A percentile compares a stretch with the other conserved stretches of the same genome.
Conservation (phyloP, 2,113 vertebrate species). For the Proterorhinus semilunaris region DNA sequence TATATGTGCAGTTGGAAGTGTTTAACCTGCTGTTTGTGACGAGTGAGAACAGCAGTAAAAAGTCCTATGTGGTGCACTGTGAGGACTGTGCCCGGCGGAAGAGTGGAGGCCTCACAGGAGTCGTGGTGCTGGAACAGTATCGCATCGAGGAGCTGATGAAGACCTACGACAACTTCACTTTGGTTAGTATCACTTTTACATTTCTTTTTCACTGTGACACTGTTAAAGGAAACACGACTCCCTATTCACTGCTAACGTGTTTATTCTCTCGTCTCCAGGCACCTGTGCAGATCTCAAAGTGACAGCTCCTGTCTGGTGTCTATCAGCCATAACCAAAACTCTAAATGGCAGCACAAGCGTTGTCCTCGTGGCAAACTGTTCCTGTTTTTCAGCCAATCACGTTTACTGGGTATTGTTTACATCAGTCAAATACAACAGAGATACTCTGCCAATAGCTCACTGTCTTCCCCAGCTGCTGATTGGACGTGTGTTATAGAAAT, state of each 20-base stretch:
- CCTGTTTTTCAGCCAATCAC: slow-evolving; percentile 76
- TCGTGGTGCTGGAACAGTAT: slow-evolving; percentile 91
- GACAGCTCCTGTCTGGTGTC: slow-evolving; percentile 58
- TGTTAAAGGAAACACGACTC: too few species aligned
- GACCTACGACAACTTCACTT: slow-evolving; percentile 85
- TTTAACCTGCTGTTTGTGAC: slow-evolving; percentile 91
- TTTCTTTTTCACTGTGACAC: too few species aligned
- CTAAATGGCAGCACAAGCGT: slow-evolving; percentile 69
- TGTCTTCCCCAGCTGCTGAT: slow-evolving; percentile 80
- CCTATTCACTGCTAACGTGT: background rate
- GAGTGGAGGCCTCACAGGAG: slow-evolving; percentile 74
- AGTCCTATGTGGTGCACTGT: slow-evolving; percentile 91
- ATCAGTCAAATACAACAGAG: slow-evolving; percentile 72
- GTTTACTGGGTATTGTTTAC: slow-evolving; percentile 81
- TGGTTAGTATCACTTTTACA: slow-evolving; percentile 73
- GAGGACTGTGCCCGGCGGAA: slow-evolving; percentile 85
- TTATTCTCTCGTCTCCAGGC: slow-evolving; percentile 51
- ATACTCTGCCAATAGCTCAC: slow-evolving; percentile 73
- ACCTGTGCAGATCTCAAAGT: slow-evolving; percentile 63
- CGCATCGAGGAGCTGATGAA: slow-evolving; percentile 86
- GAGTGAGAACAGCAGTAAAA: slow-evolving; percentile 85
- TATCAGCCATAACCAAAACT: slow-evolving; percentile 82
- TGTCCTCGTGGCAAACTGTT: slow-evolving; percentile 67
- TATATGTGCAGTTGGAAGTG: slow-evolving; percentile 84
- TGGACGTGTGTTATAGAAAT: slow-evolving; percentile 65